phyloP scores from a whole-genome alignment of 2,797 vertebrate genomes.

The Syngnathus acus region DNA sequence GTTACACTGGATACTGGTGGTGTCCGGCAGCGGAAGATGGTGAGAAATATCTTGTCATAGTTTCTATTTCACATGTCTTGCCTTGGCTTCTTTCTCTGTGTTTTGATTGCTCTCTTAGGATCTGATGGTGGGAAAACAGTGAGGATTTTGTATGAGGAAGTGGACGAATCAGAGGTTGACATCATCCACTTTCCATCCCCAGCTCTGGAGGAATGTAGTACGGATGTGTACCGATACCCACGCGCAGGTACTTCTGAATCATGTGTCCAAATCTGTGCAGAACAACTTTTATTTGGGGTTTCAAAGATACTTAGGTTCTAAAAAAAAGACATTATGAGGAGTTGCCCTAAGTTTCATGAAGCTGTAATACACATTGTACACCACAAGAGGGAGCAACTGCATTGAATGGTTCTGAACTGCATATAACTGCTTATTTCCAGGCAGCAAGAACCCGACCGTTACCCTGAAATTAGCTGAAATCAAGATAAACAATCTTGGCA shows the following conservation, averaged over 20 bases:
- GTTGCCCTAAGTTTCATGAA: not conserved
- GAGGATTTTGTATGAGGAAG: slow-evolving; percentile 87
- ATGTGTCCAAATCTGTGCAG: not conserved
- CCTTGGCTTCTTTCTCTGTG: not conserved
- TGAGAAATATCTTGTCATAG: slow-evolving; percentile 13
- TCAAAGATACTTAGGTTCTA: too few species aligned
- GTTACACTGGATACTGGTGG: slow-evolving; percentile 97
- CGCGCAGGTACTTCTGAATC: slow-evolving; percentile 73
- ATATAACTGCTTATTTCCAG: slow-evolving; percentile 53
- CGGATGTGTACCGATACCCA: slow-evolving; percentile 89
- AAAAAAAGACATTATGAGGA: too few species aligned
- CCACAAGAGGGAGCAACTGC: not conserved
- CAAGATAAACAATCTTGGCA: slow-evolving; percentile 75
- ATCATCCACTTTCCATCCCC: slow-evolving; percentile 92
- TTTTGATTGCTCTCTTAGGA: slow-evolving; percentile 52
- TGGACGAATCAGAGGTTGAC: slow-evolving; percentile 93
- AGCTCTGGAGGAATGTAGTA: slow-evolving; percentile 88
- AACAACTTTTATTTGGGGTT: too few species aligned
- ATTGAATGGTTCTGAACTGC: not conserved
- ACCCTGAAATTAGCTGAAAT: slow-evolving; percentile 88
- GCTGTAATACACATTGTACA: too few species aligned
- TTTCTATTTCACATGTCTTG: not conserved
- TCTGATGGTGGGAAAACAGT: slow-evolving; percentile 78
- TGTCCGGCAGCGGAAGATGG: slow-evolving; percentile 66
- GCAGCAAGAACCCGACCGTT: slow-evolving; percentile 91